These are phyloP conservation scores for Clarias fuscus DNA, from an alignment of 2,797 vertebrate species.

Conservation along the genomic window DNA sequence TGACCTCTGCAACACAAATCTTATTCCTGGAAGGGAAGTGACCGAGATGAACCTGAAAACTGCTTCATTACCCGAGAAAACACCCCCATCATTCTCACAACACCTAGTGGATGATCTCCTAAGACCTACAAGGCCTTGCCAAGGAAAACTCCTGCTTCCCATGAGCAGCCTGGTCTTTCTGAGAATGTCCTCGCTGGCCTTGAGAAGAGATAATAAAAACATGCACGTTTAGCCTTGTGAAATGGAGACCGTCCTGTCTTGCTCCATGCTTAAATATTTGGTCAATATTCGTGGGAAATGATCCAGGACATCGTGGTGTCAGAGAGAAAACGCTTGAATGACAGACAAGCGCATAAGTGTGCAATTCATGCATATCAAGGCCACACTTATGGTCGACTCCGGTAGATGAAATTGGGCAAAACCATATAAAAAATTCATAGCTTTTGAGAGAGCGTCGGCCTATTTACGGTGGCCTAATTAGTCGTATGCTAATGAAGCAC, in stretches of 20 bases:
- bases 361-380: not conserved
- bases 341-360: not conserved
- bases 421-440: conserved; percentile 22
- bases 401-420: not conserved
- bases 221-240: conserved; percentile 43
- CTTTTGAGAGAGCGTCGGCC: conserved; percentile 29
- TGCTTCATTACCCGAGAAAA: conserved; percentile 52
- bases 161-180: conserved; percentile 50
- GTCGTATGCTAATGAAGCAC: conserved; percentile 75
- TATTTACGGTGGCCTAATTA: conserved; percentile 80
- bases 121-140: conserved; percentile 45
- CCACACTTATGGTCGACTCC: not conserved
- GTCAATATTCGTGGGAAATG: conserved; percentile 24
- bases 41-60: conserved; percentile 42
- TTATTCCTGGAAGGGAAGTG: conserved; percentile 39
- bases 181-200: conserved; percentile 46
- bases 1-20: conserved; percentile 47
- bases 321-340: not conserved
- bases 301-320: not conserved
- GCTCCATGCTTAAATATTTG: not conserved
- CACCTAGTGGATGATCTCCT: conserved; percentile 49
- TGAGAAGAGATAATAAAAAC: conserved; percentile 49
- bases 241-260: not conserved
- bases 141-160: conserved; percentile 54
- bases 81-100: conserved; percentile 56